Evolutionary conservation across 2,888 invertebrate species (phyloP).

Genomic region (Agrotis clavis): DNA sequence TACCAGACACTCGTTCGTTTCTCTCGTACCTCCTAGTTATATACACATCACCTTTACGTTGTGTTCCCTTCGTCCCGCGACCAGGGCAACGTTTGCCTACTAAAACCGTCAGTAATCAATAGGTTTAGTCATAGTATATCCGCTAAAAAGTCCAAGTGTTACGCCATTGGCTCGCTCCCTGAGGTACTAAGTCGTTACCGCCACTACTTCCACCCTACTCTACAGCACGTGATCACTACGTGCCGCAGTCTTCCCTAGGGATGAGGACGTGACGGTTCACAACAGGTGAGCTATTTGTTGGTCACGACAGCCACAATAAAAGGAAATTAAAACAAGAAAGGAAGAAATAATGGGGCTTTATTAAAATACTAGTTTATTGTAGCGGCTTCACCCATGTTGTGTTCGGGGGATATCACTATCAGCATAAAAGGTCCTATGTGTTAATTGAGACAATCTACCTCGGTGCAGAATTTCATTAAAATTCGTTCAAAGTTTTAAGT

Average conservation of each 20-base stretch:
- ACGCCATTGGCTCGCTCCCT: not conserved
- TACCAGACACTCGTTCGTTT: too few species aligned
- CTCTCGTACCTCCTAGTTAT: too few species aligned
- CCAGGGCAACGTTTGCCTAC: too few species aligned
- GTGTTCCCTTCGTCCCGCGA: too few species aligned
- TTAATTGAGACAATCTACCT: too few species aligned
- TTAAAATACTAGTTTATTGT: not conserved
- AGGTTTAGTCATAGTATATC: not conserved
- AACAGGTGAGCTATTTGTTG: not conserved
- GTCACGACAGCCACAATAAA: not conserved
- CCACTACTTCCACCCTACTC: not conserved
- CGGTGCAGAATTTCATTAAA: too few species aligned
- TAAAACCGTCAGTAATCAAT: not conserved
- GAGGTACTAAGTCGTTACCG: not conserved
- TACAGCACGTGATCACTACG: slow-evolving; percentile 27
- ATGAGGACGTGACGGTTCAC: slow-evolving; percentile 19
- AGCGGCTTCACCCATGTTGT: too few species aligned
- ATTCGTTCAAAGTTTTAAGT: too few species aligned
- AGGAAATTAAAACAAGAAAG: not conserved
- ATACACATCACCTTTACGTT: too few species aligned
- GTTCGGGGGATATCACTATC: too few species aligned
- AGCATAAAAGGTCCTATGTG: too few species aligned
- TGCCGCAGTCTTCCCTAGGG: slow-evolving; percentile 1
- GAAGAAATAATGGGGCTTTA: not conserved
- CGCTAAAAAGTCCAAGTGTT: not conserved